phyloP scores from a whole-genome alignment of 2,797 vertebrate genomes.

The Glyptemys insculpta region DNA sequence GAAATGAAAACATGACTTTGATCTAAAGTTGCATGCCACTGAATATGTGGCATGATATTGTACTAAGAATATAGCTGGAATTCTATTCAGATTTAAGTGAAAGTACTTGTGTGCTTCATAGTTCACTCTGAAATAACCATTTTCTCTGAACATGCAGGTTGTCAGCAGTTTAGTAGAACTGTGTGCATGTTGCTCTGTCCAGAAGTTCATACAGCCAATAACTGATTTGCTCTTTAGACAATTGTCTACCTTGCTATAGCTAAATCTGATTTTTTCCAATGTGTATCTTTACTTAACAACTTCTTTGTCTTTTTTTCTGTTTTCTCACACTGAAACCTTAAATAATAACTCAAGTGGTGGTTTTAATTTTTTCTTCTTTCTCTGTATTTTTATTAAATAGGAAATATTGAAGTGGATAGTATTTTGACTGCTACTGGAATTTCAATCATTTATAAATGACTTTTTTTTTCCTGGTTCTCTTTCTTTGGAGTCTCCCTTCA shows the following conservation, averaged over 20 bases:
- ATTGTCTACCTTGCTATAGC: neutral
- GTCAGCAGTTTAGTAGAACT: neutral
- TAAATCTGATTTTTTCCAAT: neutral
- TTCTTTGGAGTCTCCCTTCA: neutral
- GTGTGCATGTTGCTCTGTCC: neutral
- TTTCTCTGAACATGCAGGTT: neutral
- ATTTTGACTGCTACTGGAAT: neutral
- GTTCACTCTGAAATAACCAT: neutral
- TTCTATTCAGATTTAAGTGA: neutral
- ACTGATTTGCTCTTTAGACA: neutral
- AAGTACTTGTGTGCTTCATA: neutral
- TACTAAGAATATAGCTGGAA: neutral
- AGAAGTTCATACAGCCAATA: neutral
- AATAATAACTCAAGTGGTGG: neutral
- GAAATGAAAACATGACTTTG: neutral
- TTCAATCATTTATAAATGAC: neutral
- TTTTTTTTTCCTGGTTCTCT: neutral
- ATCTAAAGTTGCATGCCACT: neutral
- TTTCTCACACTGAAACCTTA: neutral
- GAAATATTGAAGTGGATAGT: neutral
- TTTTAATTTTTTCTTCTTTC: neutral
- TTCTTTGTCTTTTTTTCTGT: no score
- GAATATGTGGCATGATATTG: neutral
- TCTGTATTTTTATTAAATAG: neutral
- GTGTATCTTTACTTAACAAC: neutral